These are phyloP conservation scores for Pavo muticus DNA, from an alignment of 2,113 vertebrate species.

Conservation along the genomic window DNA sequence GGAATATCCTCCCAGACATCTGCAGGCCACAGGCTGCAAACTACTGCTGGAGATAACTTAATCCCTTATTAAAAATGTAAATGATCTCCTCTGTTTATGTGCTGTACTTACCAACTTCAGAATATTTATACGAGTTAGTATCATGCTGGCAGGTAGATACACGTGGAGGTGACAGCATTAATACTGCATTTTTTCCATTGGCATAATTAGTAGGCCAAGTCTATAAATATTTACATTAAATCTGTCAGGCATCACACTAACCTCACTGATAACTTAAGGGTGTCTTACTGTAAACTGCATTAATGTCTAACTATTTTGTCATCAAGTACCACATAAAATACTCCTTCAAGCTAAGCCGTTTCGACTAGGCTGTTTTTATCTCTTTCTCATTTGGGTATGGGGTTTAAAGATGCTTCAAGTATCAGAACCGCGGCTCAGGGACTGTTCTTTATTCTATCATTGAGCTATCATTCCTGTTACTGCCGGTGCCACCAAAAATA, in stretches of 20 bases:
- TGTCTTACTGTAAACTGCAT: slow-evolving; percentile 58
- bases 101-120: slow-evolving; percentile 45
- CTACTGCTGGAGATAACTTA: slow-evolving; percentile 18
- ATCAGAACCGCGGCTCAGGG: slow-evolving; percentile 21
- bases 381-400: slow-evolving; percentile 46
- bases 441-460: slow-evolving; percentile 49
- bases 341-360: slow-evolving; percentile 58
- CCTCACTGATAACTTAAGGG: slow-evolving; percentile 56
- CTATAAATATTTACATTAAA: slow-evolving; percentile 75
- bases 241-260: slow-evolving; percentile 56
- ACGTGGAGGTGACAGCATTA: slow-evolving; percentile 12
- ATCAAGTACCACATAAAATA: slow-evolving; percentile 62
- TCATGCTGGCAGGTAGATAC: slow-evolving; percentile 47
- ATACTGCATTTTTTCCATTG: slow-evolving; percentile 40
- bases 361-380: slow-evolving; percentile 62
- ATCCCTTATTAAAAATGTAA: slow-evolving; percentile 62
- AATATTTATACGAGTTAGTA: slow-evolving; percentile 57
- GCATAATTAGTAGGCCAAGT: slow-evolving; percentile 71
- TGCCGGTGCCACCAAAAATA: slow-evolving; percentile 12
- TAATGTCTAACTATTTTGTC: slow-evolving; percentile 68
- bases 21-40: slow-evolving; percentile 18
- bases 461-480: slow-evolving; percentile 51
- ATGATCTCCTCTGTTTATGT: slow-evolving; percentile 49
- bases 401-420: slow-evolving; percentile 41
- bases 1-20: not conserved